Evolutionary conservation across 2,888 invertebrate species (phyloP), one percentile per base, ranked within the genome.

Genomic region (Athetis lepigone): DNA sequence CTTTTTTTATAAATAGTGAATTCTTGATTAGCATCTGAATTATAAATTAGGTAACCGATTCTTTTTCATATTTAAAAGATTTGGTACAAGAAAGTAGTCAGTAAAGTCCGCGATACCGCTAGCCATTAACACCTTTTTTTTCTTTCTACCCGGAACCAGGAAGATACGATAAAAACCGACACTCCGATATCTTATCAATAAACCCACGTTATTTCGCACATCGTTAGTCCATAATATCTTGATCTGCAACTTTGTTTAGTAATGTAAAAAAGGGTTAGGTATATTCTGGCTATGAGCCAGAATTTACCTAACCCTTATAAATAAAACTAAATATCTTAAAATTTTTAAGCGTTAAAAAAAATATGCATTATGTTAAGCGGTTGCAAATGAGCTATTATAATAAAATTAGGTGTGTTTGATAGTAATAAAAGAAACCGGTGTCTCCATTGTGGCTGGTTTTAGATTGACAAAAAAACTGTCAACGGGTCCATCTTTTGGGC

Each of bases 361-460:
- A 66, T 75, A 75, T 71, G 68, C 58, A 68, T 52, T 58, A 55
- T 60, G 60, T 25, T 79, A 68, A 77, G 55, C 71, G 49, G 51
- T 65, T 60, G 64, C 64, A 46, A 68, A 67, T 75, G 55, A 46
- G 9, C 52, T 70, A 50, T 59, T 56, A 40, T 52, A 55, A 73
- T 49, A 49, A 59, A 46, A 68, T 58, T 16, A 36, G n/a, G 16
- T 51, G 4, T 33, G 2, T 33, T 63, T 25, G 46, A 9, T 37
- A 42, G 19, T 47, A 37, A 43, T 62, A 46, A 64, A 55, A 52
- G 7, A 56, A 72, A 66, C 46, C 46, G 39, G 67, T 18, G 29
- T 18, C 21, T 42, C 13, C 40, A 40, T 37, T 23, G 5, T 29
- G 13, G 13, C 45, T 29, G 23, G 36, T 40, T 45, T 21, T 37